phyloP scores from a whole-genome alignment of 2,113 vertebrate species.

The Nansenia antarctica region DNA sequence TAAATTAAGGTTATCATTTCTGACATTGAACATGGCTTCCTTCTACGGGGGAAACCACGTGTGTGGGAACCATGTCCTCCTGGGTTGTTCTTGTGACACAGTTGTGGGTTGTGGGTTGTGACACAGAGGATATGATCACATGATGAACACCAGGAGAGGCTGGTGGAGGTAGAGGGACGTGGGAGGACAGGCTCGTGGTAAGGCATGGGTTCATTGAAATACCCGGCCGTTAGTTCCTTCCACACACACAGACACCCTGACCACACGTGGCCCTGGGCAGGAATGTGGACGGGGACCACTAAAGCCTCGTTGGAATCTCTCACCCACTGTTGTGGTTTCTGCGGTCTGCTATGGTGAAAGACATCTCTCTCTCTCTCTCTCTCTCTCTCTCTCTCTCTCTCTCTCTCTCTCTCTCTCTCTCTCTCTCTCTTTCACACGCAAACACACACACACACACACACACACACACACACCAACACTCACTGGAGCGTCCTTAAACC shows the following conservation, averaged over 20 bases:
- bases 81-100: not conserved
- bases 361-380: slow-evolving; percentile 27
- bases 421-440: no score
- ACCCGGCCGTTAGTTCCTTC: slow-evolving; percentile 54
- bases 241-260: slow-evolving; percentile 45
- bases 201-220: no score
- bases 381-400: not conserved
- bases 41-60: not conserved
- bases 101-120: no score
- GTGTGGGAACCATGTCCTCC: not conserved
- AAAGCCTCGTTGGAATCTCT: slow-evolving; percentile 68
- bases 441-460: no score
- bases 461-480: no score
- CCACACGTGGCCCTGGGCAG: slow-evolving; percentile 61
- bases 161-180: no score
- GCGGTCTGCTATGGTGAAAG: slow-evolving; percentile 32
- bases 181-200: no score
- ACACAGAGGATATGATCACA: not conserved
- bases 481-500: no score
- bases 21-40: not conserved
- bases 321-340: slow-evolving; percentile 58
- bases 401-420: not conserved
- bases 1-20: no score
- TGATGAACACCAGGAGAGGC: no score
- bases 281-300: slow-evolving; percentile 56